Evolutionary conservation across 2,888 invertebrate genomes (phyloP), one percentile per base, ranked within the genome.

Genomic region (Hartigia nigra): DNA sequence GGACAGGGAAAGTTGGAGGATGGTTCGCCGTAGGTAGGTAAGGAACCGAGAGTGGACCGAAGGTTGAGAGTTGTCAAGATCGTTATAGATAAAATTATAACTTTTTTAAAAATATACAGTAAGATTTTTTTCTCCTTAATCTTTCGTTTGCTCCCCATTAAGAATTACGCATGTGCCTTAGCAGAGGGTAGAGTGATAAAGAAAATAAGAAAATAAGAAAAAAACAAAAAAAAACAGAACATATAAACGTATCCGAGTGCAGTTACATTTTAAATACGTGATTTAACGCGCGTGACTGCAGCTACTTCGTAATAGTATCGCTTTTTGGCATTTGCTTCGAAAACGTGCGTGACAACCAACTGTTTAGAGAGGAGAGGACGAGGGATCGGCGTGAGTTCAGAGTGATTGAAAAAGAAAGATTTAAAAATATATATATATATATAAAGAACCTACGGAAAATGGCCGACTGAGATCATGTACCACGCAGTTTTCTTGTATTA

Each of bases 251-350:
- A 69, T 78, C 69, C 74, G 76, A 78, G 77, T 77, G 76, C 70
- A 35, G n/a, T 55, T 76, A 77, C 55, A 76, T 78, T 70, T 78
- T 70, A 74, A 70, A 80, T 78, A 76, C 36, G 77, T 81, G 74
- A 55, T 77, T 72, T 79, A 79, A 70, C 77, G 76, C 74, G 39
- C 75, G 78, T 76, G 79, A 79, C 72, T 72, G 72, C 32, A 72
- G 12, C 14, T 32, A 12, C 32, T 72, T 31, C 32, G 32, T 72
- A 32, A 14, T 74, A 75, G 76, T 80, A 83, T 84, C 80, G 77
- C 77, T 77, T 80, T 80, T 82, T 81, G 80, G 81, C 79, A 83
- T 84, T 76, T 81, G 74, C 70, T 80, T 76, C 31, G 39, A 55
- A 55, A 55, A 55, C 5, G 23, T 55, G 39, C 39, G 9, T 23